A percentile compares a stretch with the other conserved stretches of the same genome.
Conservation (phyloP, 2,888 invertebrate species). For the Pimpla rufipes region DNA sequence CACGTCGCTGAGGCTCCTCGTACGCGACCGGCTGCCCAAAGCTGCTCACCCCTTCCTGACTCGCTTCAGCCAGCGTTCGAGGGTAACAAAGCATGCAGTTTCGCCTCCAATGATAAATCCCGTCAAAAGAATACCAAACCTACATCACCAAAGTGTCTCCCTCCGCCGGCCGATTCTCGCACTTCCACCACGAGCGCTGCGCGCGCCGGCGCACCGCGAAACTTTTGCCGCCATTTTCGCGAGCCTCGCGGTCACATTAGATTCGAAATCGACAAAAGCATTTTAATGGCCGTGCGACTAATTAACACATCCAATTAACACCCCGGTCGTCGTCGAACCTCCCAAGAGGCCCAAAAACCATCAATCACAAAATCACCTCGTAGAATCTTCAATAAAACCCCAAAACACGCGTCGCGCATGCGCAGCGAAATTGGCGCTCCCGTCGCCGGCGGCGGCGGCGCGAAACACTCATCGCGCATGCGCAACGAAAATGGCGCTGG, state of each 20-base stretch:
- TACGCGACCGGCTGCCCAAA: too few relatives aligned
- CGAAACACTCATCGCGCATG: too few relatives aligned
- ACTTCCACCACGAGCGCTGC: background rate
- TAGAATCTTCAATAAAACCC: too few relatives aligned
- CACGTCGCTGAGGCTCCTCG: too few relatives aligned
- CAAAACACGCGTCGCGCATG: too few relatives aligned
- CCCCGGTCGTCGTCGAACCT: background rate
- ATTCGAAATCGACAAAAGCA: background rate
- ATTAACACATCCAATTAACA: background rate
- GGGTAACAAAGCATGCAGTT: too few relatives aligned
- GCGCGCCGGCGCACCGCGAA: background rate
- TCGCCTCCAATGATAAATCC: background rate
- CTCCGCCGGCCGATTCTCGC: background rate
- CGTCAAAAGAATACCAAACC: background rate
- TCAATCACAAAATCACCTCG: background rate
- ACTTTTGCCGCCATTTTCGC: conserved; percentile 45
- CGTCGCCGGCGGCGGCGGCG: background rate
- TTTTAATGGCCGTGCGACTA: background rate
- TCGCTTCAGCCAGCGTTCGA: background rate
- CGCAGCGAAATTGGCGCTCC: background rate
- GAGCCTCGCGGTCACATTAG: background rate
- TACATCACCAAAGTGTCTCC: background rate
- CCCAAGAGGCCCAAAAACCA: too few relatives aligned
- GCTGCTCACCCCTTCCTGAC: too few relatives aligned
- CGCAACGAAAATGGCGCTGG: conserved; percentile 20